Base-by-base conservation (phyloP, 2,888 invertebrate species). In the Galerucella nymphaeae region DNA sequence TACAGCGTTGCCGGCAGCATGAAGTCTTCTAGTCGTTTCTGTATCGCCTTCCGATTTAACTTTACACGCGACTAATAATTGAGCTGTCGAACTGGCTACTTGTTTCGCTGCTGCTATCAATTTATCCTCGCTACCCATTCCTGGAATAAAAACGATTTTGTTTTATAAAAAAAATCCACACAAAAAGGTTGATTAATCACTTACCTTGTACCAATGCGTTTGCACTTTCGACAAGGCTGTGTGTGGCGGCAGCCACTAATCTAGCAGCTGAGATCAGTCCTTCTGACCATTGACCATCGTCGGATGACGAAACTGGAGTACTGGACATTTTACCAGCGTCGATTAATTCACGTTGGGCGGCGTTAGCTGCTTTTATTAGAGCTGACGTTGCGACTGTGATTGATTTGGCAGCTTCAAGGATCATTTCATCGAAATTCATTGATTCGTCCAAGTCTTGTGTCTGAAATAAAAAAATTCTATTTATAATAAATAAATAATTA, bases 381-480 rank as follows among this genome's bases (percentile, higher is more conserved):
- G 98, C 98, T 0, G 98, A 97, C 0, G 99, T 99, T 0, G 99
- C 99, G 0, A 96, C 94, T 79, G 98, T 96, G 80, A 99, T 99
- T 2, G 96, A 96, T 88, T 98, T 98, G 55, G 99, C 99, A 0
- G 99, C 99, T 85, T 98, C 97, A 82, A 99, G 87, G 80, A 99
- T 99, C 94, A 99, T 98, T 88, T 98, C 99, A 85, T 99, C 99
- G 87, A 99, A 99, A 88, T 97, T 97, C 87, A 99, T 90, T 77
- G 92, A 94, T 86, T 98, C 97, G 84, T 97, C 97, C 5, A 95
- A 91, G 86, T 94, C 94, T 94, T 97, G 87, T 10, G 87, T 83
- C 84, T 85, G 74, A 55, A 81, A 75, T 50, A 23, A 18, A 18
- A 23, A 41, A 9, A 41, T 14, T 63, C n/a, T 16, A 45, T 14